Percentiles rank a stretch among this genome's conserved stretches.
phyloP scores from a whole-genome alignment of 2,797 vertebrate genomes.

The Martes flavigula region DNA sequence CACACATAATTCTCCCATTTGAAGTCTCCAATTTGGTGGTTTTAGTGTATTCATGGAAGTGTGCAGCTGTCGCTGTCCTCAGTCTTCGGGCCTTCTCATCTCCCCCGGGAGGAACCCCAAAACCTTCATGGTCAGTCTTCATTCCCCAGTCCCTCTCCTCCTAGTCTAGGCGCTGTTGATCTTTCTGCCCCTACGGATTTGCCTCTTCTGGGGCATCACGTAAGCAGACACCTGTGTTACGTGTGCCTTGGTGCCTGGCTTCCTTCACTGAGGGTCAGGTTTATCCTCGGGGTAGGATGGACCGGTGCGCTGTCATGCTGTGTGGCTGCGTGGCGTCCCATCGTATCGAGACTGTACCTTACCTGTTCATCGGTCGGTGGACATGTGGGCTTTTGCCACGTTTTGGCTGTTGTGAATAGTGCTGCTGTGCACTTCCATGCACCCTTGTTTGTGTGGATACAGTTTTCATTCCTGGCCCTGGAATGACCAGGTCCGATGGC shows the following conservation, averaged over 20 bases:
- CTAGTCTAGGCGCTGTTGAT: accelerated
- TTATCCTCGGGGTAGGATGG: accelerated
- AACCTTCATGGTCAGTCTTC: too few relatives aligned
- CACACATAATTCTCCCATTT: accelerated
- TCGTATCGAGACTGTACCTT: accelerated
- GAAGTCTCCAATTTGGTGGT: accelerated
- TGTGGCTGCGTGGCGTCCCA: accelerated
- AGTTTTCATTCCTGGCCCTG: not conserved
- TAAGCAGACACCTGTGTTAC: accelerated
- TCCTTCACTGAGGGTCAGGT: not conserved
- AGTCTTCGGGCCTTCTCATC: too few relatives aligned
- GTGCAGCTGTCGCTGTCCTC: accelerated
- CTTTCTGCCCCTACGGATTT: accelerated
- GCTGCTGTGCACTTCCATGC: not conserved
- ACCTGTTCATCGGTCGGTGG: accelerated
- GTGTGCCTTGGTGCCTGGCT: too few relatives aligned
- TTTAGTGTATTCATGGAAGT: not conserved
- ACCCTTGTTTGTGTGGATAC: accelerated
- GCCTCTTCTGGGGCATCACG: not conserved
- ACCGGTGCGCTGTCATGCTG: accelerated
- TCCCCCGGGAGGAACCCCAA: not conserved
- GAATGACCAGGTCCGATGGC: too few relatives aligned
- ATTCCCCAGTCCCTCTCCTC: not conserved
- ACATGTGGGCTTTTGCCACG: accelerated
- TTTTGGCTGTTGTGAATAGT: too few relatives aligned